Conservation (phyloP, 2,797 vertebrate species). For the Threskiornis aethiopicus region DNA sequence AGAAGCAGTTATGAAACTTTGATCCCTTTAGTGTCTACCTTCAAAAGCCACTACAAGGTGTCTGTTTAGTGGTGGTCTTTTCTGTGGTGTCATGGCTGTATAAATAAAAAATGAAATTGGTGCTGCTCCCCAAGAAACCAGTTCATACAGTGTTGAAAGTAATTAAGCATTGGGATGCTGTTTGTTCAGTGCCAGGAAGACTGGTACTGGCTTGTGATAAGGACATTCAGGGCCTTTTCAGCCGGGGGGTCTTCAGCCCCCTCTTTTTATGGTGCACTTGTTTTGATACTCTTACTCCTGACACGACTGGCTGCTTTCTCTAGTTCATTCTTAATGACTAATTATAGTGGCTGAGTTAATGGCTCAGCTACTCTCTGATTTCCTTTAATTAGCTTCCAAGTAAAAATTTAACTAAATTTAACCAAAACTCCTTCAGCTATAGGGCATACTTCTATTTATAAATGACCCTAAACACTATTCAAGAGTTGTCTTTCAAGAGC, state of each 20-base stretch:
- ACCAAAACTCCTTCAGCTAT: constrained; percentile 1
- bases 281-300: neutral
- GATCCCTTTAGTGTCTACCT: neutral
- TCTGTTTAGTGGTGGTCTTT: neutral
- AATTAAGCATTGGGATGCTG: neutral
- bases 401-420: constrained; percentile 18
- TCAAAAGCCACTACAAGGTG: neutral
- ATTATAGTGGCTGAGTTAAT: neutral
- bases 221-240: neutral
- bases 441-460: constrained; percentile 16
- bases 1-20: neutral
- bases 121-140: neutral
- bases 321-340: neutral
- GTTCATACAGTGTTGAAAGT: neutral
- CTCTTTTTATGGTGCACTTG: neutral
- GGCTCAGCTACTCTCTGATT: neutral
- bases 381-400: constrained; percentile 10
- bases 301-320: neutral
- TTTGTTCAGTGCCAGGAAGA: neutral
- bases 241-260: neutral
- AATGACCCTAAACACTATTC: neutral
- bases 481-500: neutral
- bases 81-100: neutral
- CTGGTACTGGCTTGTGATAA: neutral
- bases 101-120: neutral